Percentiles rank a stretch among this genome's conserved stretches.
Conservation (phyloP, 2,888 invertebrate species). For the Nezara viridula region DNA sequence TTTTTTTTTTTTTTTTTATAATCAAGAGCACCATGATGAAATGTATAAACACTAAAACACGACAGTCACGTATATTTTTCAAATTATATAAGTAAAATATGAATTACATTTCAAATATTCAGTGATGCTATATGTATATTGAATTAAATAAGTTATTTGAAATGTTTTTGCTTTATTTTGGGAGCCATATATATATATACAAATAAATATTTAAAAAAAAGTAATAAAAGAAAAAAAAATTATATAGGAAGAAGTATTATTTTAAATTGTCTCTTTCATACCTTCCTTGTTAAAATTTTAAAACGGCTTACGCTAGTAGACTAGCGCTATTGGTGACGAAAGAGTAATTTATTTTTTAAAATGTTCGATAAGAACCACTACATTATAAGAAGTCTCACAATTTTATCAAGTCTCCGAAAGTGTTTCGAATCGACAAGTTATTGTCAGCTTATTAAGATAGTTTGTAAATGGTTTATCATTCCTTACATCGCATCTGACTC, state of each 20-base stretch:
- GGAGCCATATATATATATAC: slow-evolving; percentile 17
- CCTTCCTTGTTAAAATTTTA: slow-evolving; percentile 3
- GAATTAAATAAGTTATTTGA: slow-evolving; percentile 45
- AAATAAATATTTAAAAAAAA: slow-evolving; percentile 22
- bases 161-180: slow-evolving; percentile 45
- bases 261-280: slow-evolving; percentile 25
- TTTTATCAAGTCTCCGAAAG: neutral
- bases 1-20: slow-evolving; percentile 23
- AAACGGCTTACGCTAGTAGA: slow-evolving; percentile 51
- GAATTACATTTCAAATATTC: slow-evolving; percentile 32
- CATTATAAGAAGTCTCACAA: neutral
- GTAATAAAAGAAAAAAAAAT: neutral
- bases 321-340: slow-evolving; percentile 31
- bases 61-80: slow-evolving; percentile 48
- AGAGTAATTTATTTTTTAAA: slow-evolving; percentile 13
- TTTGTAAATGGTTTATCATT: neutral
- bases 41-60: slow-evolving; percentile 57
- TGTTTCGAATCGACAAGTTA: neutral
- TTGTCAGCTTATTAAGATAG: neutral
- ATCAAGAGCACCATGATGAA: slow-evolving; percentile 52
- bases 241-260: slow-evolving; percentile 16
- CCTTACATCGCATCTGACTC: neutral
- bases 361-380: slow-evolving; percentile 5
- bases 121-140: slow-evolving; percentile 47
- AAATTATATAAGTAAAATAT: slow-evolving; percentile 36